Evolutionary conservation across 2,113 vertebrate genomes (phyloP), one percentile per base, ranked within the genome.

Genomic region (Triplophysa rosa): DNA sequence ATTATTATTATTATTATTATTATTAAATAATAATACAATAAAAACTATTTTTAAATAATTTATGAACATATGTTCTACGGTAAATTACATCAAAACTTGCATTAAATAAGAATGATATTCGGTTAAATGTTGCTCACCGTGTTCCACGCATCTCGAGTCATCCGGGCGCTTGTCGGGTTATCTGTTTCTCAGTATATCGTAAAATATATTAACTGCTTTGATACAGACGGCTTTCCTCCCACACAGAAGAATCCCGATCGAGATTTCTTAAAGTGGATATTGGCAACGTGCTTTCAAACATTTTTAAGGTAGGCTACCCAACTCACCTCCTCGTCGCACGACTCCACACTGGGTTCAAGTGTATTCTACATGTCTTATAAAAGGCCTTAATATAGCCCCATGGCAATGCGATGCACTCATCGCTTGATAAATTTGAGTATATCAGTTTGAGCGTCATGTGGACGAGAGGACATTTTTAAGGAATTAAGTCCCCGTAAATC

Each of bases 401-500:
- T 72, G 78, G 84, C 84, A 59, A 69, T 86, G 79, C 82, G 72
- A 72, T 80, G 78, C 82, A 21, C 79, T 82, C 84, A 80, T 75
- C 62, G 68, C 21, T 47, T 64, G 74, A 67, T 83, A 62, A 26
- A 59, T 81, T 79, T 79, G 65, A 64, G 19, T 73, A 64, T 56
- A 37, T 71, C 63, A 74, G 83, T 90, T 79, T 90, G 89, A 83
- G 83, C 79, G 63, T 85, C 89, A 77, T 80, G 87, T 71, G 87
- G 88, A 89, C 80, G 86, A 81, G 81, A 87, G 87, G 89, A 89
- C 87, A 89, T 76, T 91, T 92, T 92, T 86, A 89, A 90, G 84
- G 82, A 88, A 89, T 90, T 90, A 92, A 90, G 84, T 88, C 89
- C 70, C 85, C 81, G 79, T 85, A 91, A 90, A 91, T 89, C 88